These are phyloP conservation scores for Arnoldichthys spilopterus DNA, from an alignment of 2,797 vertebrate species.

Conservation along the genomic window DNA sequence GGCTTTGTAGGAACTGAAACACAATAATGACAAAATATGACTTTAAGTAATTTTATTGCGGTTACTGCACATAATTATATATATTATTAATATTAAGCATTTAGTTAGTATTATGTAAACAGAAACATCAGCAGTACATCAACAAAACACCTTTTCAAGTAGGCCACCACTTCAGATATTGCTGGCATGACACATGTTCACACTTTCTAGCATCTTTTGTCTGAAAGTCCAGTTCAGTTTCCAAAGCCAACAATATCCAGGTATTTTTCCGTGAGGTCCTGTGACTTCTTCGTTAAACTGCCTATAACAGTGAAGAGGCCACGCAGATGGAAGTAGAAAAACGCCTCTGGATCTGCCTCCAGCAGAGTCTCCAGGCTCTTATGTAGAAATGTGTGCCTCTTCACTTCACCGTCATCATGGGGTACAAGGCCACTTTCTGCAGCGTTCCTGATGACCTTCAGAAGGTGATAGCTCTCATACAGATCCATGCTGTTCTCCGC, in stretches of 20 bases:
- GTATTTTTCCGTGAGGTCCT: slow-evolving; percentile 83
- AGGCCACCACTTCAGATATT: neutral
- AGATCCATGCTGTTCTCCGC: slow-evolving; percentile 69
- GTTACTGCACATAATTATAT: too few species aligned
- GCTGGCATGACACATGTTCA: neutral
- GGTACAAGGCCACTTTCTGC: slow-evolving; percentile 79
- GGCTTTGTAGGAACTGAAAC: too few species aligned
- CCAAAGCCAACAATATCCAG: slow-evolving; percentile 81
- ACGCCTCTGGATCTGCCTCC: slow-evolving; percentile 75
- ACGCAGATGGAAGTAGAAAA: slow-evolving; percentile 82
- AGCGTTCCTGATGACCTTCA: slow-evolving; percentile 82
- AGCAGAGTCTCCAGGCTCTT: slow-evolving; percentile 50
- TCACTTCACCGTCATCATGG: slow-evolving; percentile 59
- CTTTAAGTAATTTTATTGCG: too few species aligned
- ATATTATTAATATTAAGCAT: too few species aligned
- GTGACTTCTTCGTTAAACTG: slow-evolving; percentile 80
- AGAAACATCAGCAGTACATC: too few species aligned
- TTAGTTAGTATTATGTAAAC: neutral
- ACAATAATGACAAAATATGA: too few species aligned
- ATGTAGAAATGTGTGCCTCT: slow-evolving; percentile 36
- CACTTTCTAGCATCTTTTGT: too few species aligned
- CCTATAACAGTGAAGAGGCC: slow-evolving; percentile 85
- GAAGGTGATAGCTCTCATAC: slow-evolving; percentile 80
- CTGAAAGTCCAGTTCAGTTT: too few species aligned
- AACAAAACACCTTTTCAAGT: neutral